Conservation (phyloP, 2,888 invertebrate genomes). For the Plagodis dolabraria region DNA sequence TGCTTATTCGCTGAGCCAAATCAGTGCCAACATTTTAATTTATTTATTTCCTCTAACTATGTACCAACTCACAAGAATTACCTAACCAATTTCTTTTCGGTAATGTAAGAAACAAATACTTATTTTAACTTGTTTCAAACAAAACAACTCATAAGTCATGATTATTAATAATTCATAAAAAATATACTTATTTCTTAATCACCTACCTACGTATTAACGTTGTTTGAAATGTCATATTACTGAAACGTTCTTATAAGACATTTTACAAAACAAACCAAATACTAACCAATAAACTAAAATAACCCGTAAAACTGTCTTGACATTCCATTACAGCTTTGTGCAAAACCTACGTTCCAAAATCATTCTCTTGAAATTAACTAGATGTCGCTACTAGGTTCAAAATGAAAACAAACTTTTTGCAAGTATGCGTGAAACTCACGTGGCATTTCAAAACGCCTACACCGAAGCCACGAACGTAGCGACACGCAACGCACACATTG, state of each 20-base stretch:
- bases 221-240: background rate
- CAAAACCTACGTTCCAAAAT: slow-evolving; percentile 44
- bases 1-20: no score
- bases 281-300: slow-evolving; percentile 7
- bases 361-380: slow-evolving; percentile 54
- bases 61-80: no score
- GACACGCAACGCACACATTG: slow-evolving; percentile 33
- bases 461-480: slow-evolving; percentile 9
- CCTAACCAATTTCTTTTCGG: no score
- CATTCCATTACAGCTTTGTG: slow-evolving; percentile 55
- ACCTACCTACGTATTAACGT: no score
- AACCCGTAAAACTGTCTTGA: slow-evolving; percentile 32
- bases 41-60: no score
- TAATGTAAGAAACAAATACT: no score
- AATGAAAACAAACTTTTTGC: slow-evolving; percentile 57
- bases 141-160: no score
- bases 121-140: no score
- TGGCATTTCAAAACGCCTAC: slow-evolving; percentile 49
- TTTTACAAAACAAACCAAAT: slow-evolving; percentile 1
- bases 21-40: no score
- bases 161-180: no score
- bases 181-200: no score
- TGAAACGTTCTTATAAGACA: slow-evolving; percentile 30
- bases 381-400: slow-evolving; percentile 71
- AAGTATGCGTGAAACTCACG: slow-evolving; percentile 54